These are phyloP conservation scores for Leptodactylus fuscus DNA, from an alignment of 2,113 vertebrate genomes.

Conservation along the genomic window DNA sequence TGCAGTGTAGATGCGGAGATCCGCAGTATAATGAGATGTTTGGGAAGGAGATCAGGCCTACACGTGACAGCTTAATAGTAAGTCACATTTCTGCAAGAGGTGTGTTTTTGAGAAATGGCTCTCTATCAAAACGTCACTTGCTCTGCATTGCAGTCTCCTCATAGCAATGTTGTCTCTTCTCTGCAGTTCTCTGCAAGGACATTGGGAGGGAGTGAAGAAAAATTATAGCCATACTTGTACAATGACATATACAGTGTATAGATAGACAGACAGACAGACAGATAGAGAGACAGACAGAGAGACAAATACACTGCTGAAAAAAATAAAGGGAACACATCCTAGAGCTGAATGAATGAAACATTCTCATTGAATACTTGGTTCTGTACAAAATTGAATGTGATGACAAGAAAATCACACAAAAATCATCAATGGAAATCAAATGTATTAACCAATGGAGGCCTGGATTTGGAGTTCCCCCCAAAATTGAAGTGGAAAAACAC, in stretches of 20 bases:
- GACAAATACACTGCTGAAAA: no score
- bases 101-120: constrained; percentile 24
- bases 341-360: no score
- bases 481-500: no score
- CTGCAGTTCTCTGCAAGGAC: constrained; percentile 31
- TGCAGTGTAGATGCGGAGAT: constrained; percentile 14
- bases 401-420: no score
- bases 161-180: not conserved
- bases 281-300: no score
- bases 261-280: not conserved
- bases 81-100: constrained; percentile 22
- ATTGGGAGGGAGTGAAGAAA: constrained; percentile 9
- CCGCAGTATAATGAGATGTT: not conserved
- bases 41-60: not conserved
- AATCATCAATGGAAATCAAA: no score
- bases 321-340: no score
- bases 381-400: no score
- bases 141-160: constrained; percentile 47
- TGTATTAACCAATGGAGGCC: no score
- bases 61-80: constrained; percentile 2
- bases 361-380: no score
- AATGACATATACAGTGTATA: not conserved
- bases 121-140: constrained; percentile 26
- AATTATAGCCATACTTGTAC: not conserved
- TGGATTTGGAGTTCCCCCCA: no score